Conservation (phyloP, 1,140 invertebrate species). For the Wiebesia pumilae region DNA sequence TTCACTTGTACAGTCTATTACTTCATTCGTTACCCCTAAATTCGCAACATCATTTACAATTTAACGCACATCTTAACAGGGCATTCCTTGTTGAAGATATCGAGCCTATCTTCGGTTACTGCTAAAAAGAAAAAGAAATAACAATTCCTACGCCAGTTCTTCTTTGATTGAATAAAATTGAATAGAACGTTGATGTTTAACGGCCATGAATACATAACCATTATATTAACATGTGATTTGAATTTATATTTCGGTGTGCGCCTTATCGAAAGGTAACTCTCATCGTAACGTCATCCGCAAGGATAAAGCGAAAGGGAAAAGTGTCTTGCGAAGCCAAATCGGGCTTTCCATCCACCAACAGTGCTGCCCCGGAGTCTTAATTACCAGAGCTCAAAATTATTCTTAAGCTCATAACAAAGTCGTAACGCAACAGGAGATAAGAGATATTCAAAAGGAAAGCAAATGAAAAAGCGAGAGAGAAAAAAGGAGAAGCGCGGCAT, state of each 20-base stretch:
- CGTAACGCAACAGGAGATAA: slow-evolving; percentile 32
- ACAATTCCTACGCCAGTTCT: neutral
- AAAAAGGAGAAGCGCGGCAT: neutral
- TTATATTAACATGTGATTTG: neutral
- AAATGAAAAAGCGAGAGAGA: no score
- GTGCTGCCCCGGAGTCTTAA: slow-evolving; percentile 5
- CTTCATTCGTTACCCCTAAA: neutral
- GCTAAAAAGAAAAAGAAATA: neutral
- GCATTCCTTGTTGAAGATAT: no score
- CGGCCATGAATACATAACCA: neutral
- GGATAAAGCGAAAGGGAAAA: neutral
- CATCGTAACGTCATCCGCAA: neutral
- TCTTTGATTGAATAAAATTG: no score
- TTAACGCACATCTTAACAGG: no score
- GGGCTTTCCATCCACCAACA: neutral
- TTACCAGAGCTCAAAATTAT: slow-evolving; percentile 38
- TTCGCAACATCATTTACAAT: neutral
- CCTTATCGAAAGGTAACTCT: neutral
- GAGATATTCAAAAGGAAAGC: neutral
- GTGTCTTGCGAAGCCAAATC: neutral
- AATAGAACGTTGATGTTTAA: neutral
- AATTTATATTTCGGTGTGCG: slow-evolving; percentile 7
- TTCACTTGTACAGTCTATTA: no score
- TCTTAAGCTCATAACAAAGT: slow-evolving; percentile 30
- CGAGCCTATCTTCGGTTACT: no score